Evolutionary conservation across 2,113 vertebrate genomes (phyloP).

Genomic region (Chaetorhynchus papuensis): DNA sequence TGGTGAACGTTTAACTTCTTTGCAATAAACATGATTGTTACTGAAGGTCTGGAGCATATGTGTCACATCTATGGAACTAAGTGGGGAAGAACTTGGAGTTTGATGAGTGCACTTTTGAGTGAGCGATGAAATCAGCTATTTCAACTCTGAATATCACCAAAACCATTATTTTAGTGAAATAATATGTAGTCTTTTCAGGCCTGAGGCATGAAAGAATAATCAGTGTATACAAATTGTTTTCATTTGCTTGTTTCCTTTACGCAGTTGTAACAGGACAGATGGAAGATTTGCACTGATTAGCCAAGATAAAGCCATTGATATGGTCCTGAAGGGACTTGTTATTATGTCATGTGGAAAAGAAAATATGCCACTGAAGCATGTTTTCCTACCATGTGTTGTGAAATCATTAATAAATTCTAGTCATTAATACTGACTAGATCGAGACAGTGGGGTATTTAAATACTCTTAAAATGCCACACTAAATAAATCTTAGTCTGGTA

Average conservation of each 20-base stretch:
- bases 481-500: neutral
- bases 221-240: neutral
- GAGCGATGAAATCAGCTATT: neutral
- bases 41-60: neutral
- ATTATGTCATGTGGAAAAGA: neutral
- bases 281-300: neutral
- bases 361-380: neutral
- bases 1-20: constrained; percentile 12
- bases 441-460: neutral
- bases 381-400: neutral
- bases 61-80: neutral
- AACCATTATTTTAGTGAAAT: neutral
- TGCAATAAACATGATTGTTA: neutral
- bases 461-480: neutral
- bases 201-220: neutral
- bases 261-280: neutral
- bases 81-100: neutral
- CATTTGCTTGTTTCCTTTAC: neutral
- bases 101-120: neutral
- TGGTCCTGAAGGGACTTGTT: neutral
- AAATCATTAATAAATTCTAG: neutral
- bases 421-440: neutral
- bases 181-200: neutral
- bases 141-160: neutral
- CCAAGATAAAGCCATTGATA: neutral